Conservation (phyloP, 2,888 invertebrate genomes). For the Drosophila mulleri region DNA sequence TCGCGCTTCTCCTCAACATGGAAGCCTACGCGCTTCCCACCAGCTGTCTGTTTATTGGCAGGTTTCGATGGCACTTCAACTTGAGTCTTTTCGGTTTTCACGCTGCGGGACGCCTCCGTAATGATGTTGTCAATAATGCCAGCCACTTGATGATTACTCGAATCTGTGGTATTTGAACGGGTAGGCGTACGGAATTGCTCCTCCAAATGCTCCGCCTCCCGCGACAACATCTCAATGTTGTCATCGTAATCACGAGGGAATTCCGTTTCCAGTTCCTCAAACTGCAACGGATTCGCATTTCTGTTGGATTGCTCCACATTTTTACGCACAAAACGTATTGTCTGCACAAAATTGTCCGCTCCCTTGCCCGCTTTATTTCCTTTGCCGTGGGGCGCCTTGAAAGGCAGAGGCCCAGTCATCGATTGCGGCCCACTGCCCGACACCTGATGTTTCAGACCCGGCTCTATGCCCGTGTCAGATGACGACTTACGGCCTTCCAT, state of each 20-base stretch:
- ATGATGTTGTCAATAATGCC: conserved; percentile 72
- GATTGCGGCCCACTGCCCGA: conserved; percentile 45
- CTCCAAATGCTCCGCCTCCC: conserved; percentile 85
- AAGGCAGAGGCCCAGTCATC: conserved; percentile 52
- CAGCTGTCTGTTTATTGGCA: conserved; percentile 55
- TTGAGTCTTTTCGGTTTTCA: conserved; percentile 59
- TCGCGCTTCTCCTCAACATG: conserved; percentile 80
- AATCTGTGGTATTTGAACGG: conserved; percentile 68
- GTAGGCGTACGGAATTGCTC: conserved; percentile 84
- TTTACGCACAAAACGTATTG: conserved; percentile 84
- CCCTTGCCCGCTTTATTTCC: conserved; percentile 39
- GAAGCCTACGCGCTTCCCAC: conserved; percentile 79
- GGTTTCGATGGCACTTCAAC: conserved; percentile 66
- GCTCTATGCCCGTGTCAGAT: conserved; percentile 70
- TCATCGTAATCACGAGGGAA: conserved; percentile 85
- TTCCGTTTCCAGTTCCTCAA: conserved; percentile 84
- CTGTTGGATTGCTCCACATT: conserved; percentile 83
- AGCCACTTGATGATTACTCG: conserved; percentile 63
- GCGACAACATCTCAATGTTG: conserved; percentile 85
- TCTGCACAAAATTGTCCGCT: conserved; percentile 68
- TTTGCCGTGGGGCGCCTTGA: conserved; percentile 44
- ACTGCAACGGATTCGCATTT: conserved; percentile 79
- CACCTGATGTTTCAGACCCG: conserved; percentile 57
- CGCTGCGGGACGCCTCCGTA: conserved; percentile 70
- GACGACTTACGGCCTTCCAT: conserved; percentile 71